Evolutionary conservation across 2,888 invertebrate species (phyloP).

Genomic region (Crossocerus cetratus): DNA sequence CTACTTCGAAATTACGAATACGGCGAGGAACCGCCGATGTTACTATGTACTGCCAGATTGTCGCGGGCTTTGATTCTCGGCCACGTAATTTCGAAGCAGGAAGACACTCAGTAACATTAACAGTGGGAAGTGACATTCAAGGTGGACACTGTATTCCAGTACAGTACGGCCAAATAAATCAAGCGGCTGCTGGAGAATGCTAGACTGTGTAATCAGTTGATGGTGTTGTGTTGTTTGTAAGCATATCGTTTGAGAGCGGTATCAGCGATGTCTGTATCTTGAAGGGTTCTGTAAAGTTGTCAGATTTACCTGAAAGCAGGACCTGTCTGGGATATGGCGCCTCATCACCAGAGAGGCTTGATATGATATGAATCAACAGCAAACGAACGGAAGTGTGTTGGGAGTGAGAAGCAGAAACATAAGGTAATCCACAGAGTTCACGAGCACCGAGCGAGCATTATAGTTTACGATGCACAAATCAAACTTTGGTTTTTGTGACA

Average conservation of each 20-base stretch:
- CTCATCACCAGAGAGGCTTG: constrained; percentile 31
- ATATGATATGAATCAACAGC: constrained; percentile 11
- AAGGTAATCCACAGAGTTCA: constrained; percentile 29
- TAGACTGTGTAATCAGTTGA: constrained; percentile 43
- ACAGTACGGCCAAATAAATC: constrained; percentile 42
- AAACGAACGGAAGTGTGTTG: constrained; percentile 26
- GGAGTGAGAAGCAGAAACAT: constrained; percentile 30
- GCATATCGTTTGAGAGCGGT: constrained; percentile 40
- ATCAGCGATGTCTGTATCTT: constrained; percentile 28
- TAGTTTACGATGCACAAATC: not conserved
- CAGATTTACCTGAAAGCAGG: constrained; percentile 58
- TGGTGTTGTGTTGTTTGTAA: constrained; percentile 60
- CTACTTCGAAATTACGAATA: constrained; percentile 30
- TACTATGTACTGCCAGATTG: not conserved
- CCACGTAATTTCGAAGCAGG: constrained; percentile 40
- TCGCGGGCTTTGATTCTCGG: constrained; percentile 6
- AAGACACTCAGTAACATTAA: constrained; percentile 25
- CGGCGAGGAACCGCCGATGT: constrained; percentile 1
- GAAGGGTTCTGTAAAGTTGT: constrained; percentile 40
- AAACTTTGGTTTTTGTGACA: too few species aligned
- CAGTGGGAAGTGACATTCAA: constrained; percentile 55
- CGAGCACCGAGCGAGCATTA: not conserved
- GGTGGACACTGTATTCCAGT: constrained; percentile 38
- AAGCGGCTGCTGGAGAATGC: constrained; percentile 33
- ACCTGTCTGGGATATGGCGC: constrained; percentile 21